Evolutionary conservation across 2,113 vertebrate genomes (phyloP).

Genomic region (Channa argus): DNA sequence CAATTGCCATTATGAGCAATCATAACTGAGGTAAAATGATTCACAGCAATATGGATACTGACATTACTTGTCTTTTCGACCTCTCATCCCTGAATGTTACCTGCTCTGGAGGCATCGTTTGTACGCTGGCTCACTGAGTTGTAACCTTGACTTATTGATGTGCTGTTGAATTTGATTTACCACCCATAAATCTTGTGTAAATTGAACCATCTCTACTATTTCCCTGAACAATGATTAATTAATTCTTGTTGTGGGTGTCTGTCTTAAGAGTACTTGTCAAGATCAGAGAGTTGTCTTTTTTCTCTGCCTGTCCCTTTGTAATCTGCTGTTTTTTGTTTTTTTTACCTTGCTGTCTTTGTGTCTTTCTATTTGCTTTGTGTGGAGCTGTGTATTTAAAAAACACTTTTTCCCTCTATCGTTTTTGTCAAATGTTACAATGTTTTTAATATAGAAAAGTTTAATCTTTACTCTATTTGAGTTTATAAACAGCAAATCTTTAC

Average conservation of each 20-base stretch:
- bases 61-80: constrained; percentile 32
- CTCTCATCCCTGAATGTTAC: constrained; percentile 22
- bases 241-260: constrained; percentile 43
- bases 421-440: constrained; percentile 10
- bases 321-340: neutral
- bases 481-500: too few species aligned
- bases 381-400: neutral
- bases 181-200: constrained; percentile 60
- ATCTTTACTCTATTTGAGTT: too few species aligned
- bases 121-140: constrained; percentile 40
- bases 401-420: constrained; percentile 18
- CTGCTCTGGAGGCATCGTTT: constrained; percentile 48
- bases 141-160: constrained; percentile 69
- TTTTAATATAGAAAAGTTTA: too few species aligned
- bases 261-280: constrained; percentile 59
- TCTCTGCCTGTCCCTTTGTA: constrained; percentile 10
- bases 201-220: constrained; percentile 54
- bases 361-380: constrained; percentile 33
- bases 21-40: constrained; percentile 25
- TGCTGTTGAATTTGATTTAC: constrained; percentile 65
- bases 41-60: neutral
- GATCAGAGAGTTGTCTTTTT: constrained; percentile 18
- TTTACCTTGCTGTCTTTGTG: neutral
- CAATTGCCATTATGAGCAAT: constrained; percentile 23
- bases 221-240: constrained; percentile 61